phyloP scores from a whole-genome alignment of 2,113 vertebrate genomes.

The Balaenoptera acutorostrata region DNA sequence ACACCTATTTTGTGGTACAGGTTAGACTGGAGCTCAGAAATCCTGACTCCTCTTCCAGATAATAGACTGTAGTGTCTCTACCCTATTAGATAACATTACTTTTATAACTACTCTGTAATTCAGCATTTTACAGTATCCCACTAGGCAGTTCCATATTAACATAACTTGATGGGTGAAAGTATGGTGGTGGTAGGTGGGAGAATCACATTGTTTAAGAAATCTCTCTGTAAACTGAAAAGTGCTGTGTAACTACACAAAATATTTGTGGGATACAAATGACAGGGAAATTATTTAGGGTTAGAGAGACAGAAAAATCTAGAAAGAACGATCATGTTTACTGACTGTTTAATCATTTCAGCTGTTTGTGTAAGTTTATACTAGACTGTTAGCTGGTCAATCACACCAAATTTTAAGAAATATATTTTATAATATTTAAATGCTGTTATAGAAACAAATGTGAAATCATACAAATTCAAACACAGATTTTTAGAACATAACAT shows the following conservation, averaged over 20 bases:
- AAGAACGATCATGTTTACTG: not conserved
- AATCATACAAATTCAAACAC: not conserved
- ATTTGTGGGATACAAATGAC: not conserved
- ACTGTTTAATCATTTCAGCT: not conserved
- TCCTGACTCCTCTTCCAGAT: not conserved
- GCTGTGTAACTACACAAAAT: not conserved
- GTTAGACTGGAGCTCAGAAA: not conserved
- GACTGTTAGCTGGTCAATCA: not conserved
- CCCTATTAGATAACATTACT: not conserved
- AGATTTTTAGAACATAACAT: not conserved
- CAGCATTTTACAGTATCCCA: not conserved
- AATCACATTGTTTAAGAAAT: not conserved
- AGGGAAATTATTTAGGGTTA: not conserved
- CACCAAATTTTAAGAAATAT: not conserved
- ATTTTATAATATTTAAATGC: not conserved
- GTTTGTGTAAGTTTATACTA: not conserved
- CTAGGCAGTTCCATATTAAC: not conserved
- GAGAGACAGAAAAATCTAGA: not conserved
- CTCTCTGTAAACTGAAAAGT: not conserved
- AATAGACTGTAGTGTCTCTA: not conserved
- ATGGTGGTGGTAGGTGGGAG: not conserved
- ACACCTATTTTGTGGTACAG: not conserved
- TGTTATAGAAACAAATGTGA: not conserved
- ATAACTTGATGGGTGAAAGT: not conserved
- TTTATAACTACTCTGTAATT: not conserved